These are phyloP conservation scores for Macquaria ambigua DNA, from an alignment of 2,113 vertebrate genomes.

Conservation along the genomic window DNA sequence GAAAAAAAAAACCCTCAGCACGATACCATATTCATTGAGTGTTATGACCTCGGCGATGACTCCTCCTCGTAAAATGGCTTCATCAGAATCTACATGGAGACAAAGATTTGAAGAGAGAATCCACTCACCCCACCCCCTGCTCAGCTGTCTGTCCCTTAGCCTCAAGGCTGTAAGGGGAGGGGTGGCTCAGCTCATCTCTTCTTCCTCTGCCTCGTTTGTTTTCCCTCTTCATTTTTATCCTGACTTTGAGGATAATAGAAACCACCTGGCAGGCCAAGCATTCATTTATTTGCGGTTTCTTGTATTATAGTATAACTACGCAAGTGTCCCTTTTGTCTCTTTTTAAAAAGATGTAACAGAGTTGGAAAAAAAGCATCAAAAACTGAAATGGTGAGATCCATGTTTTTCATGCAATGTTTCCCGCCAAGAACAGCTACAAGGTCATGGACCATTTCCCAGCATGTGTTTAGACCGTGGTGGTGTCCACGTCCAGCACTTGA, in stretches of 20 bases:
- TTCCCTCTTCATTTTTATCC: conserved; percentile 61
- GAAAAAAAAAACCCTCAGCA: conserved; percentile 5
- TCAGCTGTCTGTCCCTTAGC: conserved; percentile 65
- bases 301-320: conserved; percentile 37
- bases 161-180: conserved; percentile 50
- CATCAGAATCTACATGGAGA: conserved; percentile 46
- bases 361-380: conserved; percentile 1
- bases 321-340: conserved; percentile 48
- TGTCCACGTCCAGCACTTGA: conserved; percentile 13
- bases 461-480: conserved; percentile 24
- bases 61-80: conserved; percentile 47
- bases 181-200: conserved; percentile 57
- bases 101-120: conserved; percentile 26
- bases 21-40: conserved; percentile 19
- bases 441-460: conserved; percentile 31
- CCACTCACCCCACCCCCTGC: conserved; percentile 30
- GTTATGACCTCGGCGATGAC: conserved; percentile 14
- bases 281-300: conserved; percentile 74
- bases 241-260: conserved; percentile 75
- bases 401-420: conserved; percentile 21
- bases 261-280: conserved; percentile 70
- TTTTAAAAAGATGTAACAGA: conserved; percentile 3
- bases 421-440: conserved; percentile 24
- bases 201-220: conserved; percentile 64
- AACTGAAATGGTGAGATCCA: conserved; percentile 10